These are phyloP conservation scores for Agapetus fuscipes DNA, from an alignment of 2,888 invertebrate genomes.

Conservation along the genomic window DNA sequence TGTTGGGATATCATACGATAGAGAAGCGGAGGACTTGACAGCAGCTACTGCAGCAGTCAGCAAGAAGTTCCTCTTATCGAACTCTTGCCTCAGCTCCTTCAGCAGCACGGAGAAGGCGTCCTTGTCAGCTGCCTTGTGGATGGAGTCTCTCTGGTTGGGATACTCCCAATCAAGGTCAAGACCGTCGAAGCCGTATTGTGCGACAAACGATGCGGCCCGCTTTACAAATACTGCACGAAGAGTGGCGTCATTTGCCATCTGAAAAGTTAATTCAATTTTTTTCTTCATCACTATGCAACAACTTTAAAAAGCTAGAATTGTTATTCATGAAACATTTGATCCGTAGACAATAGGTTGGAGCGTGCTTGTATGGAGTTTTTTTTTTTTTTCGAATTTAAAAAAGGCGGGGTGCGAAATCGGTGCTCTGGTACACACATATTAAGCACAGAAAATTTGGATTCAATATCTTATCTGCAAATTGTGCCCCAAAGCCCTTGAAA, in stretches of 20 bases:
- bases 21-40: conserved; percentile 29
- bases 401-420: too few relatives aligned
- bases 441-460: too few relatives aligned
- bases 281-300: too few relatives aligned
- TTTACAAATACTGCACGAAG: conserved; percentile 36
- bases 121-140: conserved; percentile 29
- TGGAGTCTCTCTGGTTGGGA: conserved; percentile 36
- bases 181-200: conserved; percentile 47
- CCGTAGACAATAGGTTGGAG: too few relatives aligned
- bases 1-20: conserved; percentile 34
- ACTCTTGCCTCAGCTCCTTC: conserved; percentile 35
- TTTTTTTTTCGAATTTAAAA: too few relatives aligned
- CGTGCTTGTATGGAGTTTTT: too few relatives aligned
- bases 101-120: conserved; percentile 33
- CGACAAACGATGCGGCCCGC: conserved; percentile 38
- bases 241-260: conserved; percentile 26
- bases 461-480: too few relatives aligned
- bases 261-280: too few relatives aligned
- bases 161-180: conserved; percentile 58
- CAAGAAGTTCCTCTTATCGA: conserved; percentile 33
- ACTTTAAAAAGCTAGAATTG: too few relatives aligned
- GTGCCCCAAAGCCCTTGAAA: too few relatives aligned
- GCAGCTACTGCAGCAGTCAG: conserved; percentile 46
- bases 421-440: too few relatives aligned
- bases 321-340: too few relatives aligned